These are phyloP conservation scores for Ranitomeya imitator DNA, from an alignment of 2,113 vertebrate species.

Conservation along the genomic window DNA sequence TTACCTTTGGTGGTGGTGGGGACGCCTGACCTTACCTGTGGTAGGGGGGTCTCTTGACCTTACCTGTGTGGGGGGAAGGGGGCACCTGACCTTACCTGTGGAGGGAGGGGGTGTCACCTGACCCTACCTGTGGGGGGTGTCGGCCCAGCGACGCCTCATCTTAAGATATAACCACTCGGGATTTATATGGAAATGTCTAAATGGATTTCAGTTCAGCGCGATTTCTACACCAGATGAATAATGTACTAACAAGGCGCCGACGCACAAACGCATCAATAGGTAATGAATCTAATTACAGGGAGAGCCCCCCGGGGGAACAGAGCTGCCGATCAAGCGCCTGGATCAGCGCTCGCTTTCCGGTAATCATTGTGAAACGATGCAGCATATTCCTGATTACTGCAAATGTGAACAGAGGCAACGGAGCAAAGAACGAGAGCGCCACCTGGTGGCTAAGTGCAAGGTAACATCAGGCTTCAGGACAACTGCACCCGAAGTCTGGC, in stretches of 20 bases:
- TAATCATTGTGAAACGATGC: neutral
- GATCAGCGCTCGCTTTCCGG: neutral
- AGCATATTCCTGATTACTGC: constrained; percentile 11
- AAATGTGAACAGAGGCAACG: neutral
- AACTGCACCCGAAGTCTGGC: neutral
- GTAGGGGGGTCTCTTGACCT: no score
- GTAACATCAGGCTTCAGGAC: neutral
- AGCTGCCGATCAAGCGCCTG: neutral
- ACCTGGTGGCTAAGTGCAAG: neutral
- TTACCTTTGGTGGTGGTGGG: no score
- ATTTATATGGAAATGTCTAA: neutral
- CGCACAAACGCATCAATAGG: neutral
- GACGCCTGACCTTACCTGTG: no score
- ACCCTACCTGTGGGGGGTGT: no score
- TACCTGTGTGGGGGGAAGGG: no score
- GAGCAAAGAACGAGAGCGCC: neutral
- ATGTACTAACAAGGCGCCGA: neutral
- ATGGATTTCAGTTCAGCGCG: neutral
- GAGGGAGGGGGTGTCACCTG: no score
- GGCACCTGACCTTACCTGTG: no score
- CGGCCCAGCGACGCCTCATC: no score
- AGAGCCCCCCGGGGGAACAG: neutral
- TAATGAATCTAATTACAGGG: neutral
- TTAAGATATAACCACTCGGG: neutral
- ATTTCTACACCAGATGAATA: neutral